Evolutionary conservation across 2,888 invertebrate species (phyloP), one percentile per base, ranked within the genome.

Genomic region (Steinernema carpocapsae): DNA sequence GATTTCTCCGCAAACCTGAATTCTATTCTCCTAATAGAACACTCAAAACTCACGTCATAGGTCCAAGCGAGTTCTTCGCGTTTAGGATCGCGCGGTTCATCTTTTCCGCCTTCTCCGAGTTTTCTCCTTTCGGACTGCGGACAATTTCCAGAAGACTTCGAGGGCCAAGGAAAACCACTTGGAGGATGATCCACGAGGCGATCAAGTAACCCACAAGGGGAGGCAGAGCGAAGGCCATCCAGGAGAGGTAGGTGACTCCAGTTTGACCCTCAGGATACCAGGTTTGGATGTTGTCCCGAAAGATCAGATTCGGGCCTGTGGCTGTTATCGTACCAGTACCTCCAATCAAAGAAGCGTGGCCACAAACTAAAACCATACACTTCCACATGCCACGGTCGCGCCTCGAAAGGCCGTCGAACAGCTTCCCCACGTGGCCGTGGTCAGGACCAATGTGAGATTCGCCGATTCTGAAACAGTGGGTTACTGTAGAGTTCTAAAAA

Each of bases 241-340:
- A 83, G 0, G 83, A 81, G 12, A 82, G 71, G 48, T 82, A 83
- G 0, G 81, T 80, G 70, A 83, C 79, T 19, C 79, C 76, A 2
- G 80, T 80, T 26, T 82, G 75, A 46, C 81, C 83, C 12, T 76
- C 77, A 1, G 82, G 82, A 59, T 79, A 83, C 32, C 64, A 64
- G 17, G 17, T 64, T 29, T 64, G 64, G 4, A 64, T 29, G 19
- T 64, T 64, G 48, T 79, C 78, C 32, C 80, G 73, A 46, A 81
- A 80, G 46, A 81, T 80, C n/a, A 83, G 76, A 73, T 83, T 83
- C 10, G 83, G 83, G 14, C 82, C 83, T 6, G 83, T 83, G 2
- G 82, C 78, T 71, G 82, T 83, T 56, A 83, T 83, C 17, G 83
- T 83, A n/a, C 83, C 83, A 24, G 83, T 83, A 14, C 83, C 83